Percentiles rank a stretch among this genome's conserved stretches.
Evolutionary conservation across 2,797 vertebrate species (phyloP).

Genomic region (Cynodonichthys magdalenae): DNA sequence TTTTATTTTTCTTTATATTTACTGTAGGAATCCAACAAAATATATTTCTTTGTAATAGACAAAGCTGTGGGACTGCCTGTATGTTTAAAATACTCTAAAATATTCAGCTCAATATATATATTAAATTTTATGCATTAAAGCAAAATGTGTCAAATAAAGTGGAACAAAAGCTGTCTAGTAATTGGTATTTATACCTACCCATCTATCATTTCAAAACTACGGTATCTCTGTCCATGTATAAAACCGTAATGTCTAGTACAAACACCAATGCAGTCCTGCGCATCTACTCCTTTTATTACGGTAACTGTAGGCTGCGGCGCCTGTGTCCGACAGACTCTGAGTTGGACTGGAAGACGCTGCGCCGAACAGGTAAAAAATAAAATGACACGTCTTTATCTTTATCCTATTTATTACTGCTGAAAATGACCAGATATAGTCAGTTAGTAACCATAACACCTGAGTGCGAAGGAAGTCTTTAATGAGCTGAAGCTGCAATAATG

Average conservation of each 20-base stretch:
- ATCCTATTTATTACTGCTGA: background rate
- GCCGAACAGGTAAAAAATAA: slow-evolving; percentile 77
- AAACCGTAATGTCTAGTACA: background rate
- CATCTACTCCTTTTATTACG: slow-evolving; percentile 64
- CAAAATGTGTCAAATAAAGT: too few relatives aligned
- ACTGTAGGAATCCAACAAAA: too few relatives aligned
- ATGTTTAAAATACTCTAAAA: too few relatives aligned
- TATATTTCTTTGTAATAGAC: too few relatives aligned
- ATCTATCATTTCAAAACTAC: too few relatives aligned
- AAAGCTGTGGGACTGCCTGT: too few relatives aligned
- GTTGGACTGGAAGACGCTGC: slow-evolving; percentile 74
- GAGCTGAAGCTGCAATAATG: slow-evolving; percentile 59
- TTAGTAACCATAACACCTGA: background rate
- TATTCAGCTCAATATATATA: too few relatives aligned
- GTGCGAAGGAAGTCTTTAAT: slow-evolving; percentile 32
- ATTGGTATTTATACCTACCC: background rate
- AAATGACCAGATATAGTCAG: background rate
- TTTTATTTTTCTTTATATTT: too few relatives aligned
- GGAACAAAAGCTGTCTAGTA: background rate
- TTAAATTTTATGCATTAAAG: too few relatives aligned
- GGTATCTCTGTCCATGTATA: too few relatives aligned
- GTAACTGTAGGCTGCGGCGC: slow-evolving; percentile 69
- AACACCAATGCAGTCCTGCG: background rate
- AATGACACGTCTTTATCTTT: slow-evolving; percentile 15
- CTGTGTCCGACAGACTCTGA: slow-evolving; percentile 63